Conservation (phyloP, 2,113 vertebrate genomes). For the Erpornis zantholeuca region DNA sequence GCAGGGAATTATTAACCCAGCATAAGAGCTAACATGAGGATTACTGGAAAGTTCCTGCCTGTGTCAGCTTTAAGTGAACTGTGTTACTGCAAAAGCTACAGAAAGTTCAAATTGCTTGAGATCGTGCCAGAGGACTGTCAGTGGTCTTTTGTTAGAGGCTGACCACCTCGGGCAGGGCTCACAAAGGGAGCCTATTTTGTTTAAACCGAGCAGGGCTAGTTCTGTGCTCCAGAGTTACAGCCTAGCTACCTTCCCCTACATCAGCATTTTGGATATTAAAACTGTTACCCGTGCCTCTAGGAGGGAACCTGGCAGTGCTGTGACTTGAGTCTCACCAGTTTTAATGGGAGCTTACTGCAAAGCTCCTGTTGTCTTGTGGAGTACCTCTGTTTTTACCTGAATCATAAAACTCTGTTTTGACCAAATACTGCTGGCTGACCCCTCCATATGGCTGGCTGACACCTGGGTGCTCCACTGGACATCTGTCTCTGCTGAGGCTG, state of each 20-base stretch:
- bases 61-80: slow-evolving; percentile 57
- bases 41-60: slow-evolving; percentile 59
- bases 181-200: slow-evolving; percentile 43
- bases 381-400: background rate
- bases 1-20: slow-evolving; percentile 56
- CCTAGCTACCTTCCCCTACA: background rate
- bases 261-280: background rate
- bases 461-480: background rate
- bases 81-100: slow-evolving; percentile 22
- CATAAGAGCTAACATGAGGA: slow-evolving; percentile 51
- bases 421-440: background rate
- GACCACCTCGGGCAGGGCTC: slow-evolving; percentile 44
- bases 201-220: slow-evolving; percentile 5
- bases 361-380: background rate
- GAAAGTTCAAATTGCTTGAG: slow-evolving; percentile 60
- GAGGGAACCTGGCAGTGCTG: background rate
- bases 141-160: slow-evolving; percentile 51
- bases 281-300: background rate
- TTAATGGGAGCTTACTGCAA: background rate
- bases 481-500: background rate
- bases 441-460: background rate
- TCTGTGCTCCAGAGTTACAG: background rate
- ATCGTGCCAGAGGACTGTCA: slow-evolving; percentile 46
- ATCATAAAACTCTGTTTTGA: background rate
- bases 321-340: background rate